These are phyloP conservation scores for Timandra comae DNA, from an alignment of 2,888 invertebrate genomes.

Conservation along the genomic window DNA sequence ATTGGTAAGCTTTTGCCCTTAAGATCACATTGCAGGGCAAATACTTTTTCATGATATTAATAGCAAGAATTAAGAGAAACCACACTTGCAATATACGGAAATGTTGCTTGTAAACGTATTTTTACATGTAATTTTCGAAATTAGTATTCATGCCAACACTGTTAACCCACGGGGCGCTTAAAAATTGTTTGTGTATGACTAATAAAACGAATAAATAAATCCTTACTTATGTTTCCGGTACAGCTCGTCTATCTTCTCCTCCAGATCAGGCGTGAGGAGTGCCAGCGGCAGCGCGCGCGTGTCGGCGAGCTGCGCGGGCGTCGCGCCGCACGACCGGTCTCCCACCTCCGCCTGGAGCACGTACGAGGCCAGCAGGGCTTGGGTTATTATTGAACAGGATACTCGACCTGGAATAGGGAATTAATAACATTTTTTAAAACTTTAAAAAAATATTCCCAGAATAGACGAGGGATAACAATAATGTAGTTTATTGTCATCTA, in stretches of 20 bases:
- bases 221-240: slow-evolving; percentile 93
- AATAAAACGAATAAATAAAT: too few relatives aligned
- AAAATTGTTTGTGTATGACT: too few relatives aligned
- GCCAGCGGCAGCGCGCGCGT: slow-evolving; percentile 88
- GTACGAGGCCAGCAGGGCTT: slow-evolving; percentile 93
- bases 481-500: too few relatives aligned
- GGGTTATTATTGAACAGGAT: slow-evolving; percentile 97
- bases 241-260: slow-evolving; percentile 93
- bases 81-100: too few relatives aligned
- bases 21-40: too few relatives aligned
- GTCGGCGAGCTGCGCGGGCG: slow-evolving; percentile 84
- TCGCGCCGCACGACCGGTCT: slow-evolving; percentile 87
- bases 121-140: not conserved
- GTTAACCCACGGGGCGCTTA: not conserved
- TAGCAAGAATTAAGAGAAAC: too few relatives aligned
- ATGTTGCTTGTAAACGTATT: not conserved
- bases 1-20: too few relatives aligned
- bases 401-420: slow-evolving; percentile 79
- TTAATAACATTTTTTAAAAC: too few relatives aligned
- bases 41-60: too few relatives aligned
- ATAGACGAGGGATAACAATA: too few relatives aligned
- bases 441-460: too few relatives aligned
- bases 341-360: slow-evolving; percentile 96
- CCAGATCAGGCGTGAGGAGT: slow-evolving; percentile 89
- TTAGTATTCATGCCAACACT: not conserved